Base-by-base conservation (phyloP, 1,140 invertebrate genomes). In the Plodia interpunctella region DNA sequence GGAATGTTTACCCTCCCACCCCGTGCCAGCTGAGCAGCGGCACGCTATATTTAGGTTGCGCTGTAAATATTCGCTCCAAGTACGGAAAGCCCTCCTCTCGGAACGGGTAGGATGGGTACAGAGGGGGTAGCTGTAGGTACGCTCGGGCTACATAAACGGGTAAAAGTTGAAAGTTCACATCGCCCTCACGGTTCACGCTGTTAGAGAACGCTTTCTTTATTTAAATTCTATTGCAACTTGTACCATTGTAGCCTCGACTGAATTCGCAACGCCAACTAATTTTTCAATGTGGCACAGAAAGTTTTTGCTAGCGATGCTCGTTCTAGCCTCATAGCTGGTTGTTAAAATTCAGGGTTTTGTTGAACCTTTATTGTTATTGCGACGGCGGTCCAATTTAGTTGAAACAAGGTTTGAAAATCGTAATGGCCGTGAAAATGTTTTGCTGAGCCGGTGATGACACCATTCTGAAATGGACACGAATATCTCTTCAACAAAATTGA, bases 101-200 rank as follows among this genome's bases (percentile, higher is more conserved):
- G 13, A 70, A 65, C 49, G 6, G 11, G 13, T 35, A 44, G 20
- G 59, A 65, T 55, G 62, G 69, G 65, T 2, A 49, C 17, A 8
- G 65, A 44, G 66, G 64, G 59, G 62, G 64, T 15, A 35, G 32
- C n/a, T 55, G 59, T 49, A 60, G 68, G 65, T 67, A 74, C 70
- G 68, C 65, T 63, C 72, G 56, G 62, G 62, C 73, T 75, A 78
- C 75, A 83, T 73, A 72, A 79, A 76, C 79, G 78, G 70, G 74
- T 81, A 83, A 83, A 88, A 88, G 83, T 88, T 88, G 80, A 88
- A 84, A 88, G 86, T 88, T 88, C 83, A 87, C 82, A 81, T 72
- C 77, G 80, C 79, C 78, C 72, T 74, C 78, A 80, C 76, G 70
- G 80, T 83, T 86, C 78, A 72, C 77, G 70, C 77, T 82, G 77